Base-by-base conservation (phyloP, 2,888 invertebrate genomes). In the Drosophila dives region DNA sequence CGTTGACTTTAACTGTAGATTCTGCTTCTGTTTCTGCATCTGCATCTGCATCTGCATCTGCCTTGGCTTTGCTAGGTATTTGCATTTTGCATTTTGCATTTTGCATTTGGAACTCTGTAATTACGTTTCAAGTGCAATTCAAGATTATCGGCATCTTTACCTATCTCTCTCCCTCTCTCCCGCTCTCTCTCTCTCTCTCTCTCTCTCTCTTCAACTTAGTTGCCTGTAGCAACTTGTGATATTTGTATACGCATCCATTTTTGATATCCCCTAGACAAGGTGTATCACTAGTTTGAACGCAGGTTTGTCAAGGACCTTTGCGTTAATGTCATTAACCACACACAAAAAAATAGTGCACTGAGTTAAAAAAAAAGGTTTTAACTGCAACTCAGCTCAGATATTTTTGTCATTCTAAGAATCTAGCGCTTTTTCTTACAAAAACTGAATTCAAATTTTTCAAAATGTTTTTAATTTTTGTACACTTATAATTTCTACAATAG, bases 41-140 rank as follows among this genome's bases (percentile, higher is more conserved):
- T 48, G 62, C 26, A 34, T 17, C 49, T 23, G 54, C 50, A 34
- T 54, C 36, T 32, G 58, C 65, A 76, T 81, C 36, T 32, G 58
- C 65, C 73, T 81, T 59, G 68, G 80, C 77, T 77, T 74, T 80
- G 80, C 58, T 81, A 80, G 81, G 81, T 80, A 72, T 75, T 74
- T 77, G 73, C 72, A 72, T 80, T 72, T 68, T 80, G 77, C 80
- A 83, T 85, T 72, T 74, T 70, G 71, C 84, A 81, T 81, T 80
- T 80, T 69, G 72, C 80, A 83, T 83, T 85, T 85, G 85, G 74
- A 82, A 72, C 69, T 85, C 72, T 77, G 88, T 87, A 85, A 85
- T 85, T 87, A 83, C 87, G 83, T 87, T 85, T 87, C 87, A 79
- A 85, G 87, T 73, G 85, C 76, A 83, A 79, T 84, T 81, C 68